These are phyloP conservation scores for Danaus plexippus DNA, from an alignment of 1,140 invertebrate species.

Conservation along the genomic window DNA sequence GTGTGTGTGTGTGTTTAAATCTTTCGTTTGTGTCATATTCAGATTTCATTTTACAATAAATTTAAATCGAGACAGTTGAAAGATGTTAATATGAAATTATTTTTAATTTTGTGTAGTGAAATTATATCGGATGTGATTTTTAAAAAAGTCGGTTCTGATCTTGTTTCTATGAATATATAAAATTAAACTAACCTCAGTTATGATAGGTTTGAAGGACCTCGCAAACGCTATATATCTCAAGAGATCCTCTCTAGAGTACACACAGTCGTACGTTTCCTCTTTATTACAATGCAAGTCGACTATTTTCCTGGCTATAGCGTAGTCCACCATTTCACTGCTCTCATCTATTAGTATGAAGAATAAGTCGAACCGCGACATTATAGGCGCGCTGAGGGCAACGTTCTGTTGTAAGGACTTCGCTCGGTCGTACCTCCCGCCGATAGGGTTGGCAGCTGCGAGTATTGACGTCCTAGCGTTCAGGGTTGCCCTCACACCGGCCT, in stretches of 20 bases:
- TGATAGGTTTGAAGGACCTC: slow-evolving; percentile 94
- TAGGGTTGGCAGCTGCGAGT: slow-evolving; percentile 97
- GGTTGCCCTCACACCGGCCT: slow-evolving; percentile 97
- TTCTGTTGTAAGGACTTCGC: slow-evolving; percentile 97
- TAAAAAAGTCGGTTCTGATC: too few species aligned
- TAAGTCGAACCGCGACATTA: slow-evolving; percentile 99
- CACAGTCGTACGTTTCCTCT: slow-evolving; percentile 80
- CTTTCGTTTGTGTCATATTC: too few species aligned
- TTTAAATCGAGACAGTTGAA: too few species aligned
- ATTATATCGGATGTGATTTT: too few species aligned
- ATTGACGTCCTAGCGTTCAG: slow-evolving; percentile 98
- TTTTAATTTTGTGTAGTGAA: too few species aligned
- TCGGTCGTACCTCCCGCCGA: slow-evolving; percentile 96
- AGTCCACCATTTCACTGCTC: slow-evolving; percentile 80
- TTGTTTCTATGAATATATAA: too few species aligned
- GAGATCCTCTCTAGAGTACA: slow-evolving; percentile 91
- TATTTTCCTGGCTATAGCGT: slow-evolving; percentile 96
- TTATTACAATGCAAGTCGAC: slow-evolving; percentile 93
- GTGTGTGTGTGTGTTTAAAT: too few species aligned
- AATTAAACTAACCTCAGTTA: slow-evolving; percentile 73
- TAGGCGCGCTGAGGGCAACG: slow-evolving; percentile 93
- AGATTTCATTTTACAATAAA: too few species aligned
- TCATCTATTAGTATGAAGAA: slow-evolving; percentile 94
- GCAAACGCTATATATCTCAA: slow-evolving; percentile 97
- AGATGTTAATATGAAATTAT: too few species aligned